Percentiles rank a stretch among this genome's conserved stretches.
Evolutionary conservation across 2,888 invertebrate genomes (phyloP).

Genomic region (Rhaphigaster nebulosa): DNA sequence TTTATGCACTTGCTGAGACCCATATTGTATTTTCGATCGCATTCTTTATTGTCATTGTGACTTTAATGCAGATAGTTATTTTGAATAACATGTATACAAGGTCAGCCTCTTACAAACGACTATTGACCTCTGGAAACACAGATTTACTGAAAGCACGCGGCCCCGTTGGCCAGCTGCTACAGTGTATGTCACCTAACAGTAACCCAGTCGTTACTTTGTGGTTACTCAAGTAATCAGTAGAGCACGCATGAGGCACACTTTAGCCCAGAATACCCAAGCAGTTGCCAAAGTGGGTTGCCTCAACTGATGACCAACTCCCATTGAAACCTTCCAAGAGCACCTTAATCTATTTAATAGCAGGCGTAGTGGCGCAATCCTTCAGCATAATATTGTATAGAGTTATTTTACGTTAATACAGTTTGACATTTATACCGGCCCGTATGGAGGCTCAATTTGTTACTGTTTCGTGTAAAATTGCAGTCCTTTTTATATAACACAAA

Average conservation of each 20-base stretch:
- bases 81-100: neutral
- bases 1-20: neutral
- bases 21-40: neutral
- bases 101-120: neutral
- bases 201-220: neutral
- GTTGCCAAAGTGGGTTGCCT: conserved; percentile 26
- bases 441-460: conserved; percentile 16
- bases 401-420: conserved; percentile 52
- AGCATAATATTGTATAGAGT: conserved; percentile 49
- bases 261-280: conserved; percentile 37
- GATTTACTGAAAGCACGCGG: neutral
- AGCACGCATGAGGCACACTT: conserved; percentile 48
- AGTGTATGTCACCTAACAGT: neutral
- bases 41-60: neutral
- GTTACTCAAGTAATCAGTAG: conserved; percentile 20
- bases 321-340: conserved; percentile 15
- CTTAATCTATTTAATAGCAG: conserved; percentile 47
- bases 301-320: conserved; percentile 41
- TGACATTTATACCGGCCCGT: conserved; percentile 52
- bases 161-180: neutral
- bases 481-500: conserved; percentile 26
- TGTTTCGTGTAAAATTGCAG: conserved; percentile 31
- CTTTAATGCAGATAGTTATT: neutral
- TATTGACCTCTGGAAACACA: neutral
- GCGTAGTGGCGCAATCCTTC: neutral